These are phyloP conservation scores for Allacma fusca DNA, from an alignment of 2,888 invertebrate species.

Conservation along the genomic window DNA sequence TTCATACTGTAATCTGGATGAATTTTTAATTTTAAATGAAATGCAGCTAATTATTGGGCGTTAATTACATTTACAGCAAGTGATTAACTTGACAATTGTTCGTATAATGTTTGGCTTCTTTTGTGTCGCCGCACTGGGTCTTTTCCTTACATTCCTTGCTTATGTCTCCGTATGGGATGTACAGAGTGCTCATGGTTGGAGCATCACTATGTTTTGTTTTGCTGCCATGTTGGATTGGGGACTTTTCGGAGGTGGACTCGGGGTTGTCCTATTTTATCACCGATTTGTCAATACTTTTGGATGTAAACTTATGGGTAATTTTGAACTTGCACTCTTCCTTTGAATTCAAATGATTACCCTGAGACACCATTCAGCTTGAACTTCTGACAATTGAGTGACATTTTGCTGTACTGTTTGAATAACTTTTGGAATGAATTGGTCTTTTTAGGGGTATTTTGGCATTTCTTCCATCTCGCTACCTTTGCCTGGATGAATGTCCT, in stretches of 20 bases:
- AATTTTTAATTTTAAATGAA: too few species aligned
- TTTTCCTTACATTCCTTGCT: neutral
- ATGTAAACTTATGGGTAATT: neutral
- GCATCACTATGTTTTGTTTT: neutral
- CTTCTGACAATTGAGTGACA: too few species aligned
- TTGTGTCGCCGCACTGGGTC: neutral
- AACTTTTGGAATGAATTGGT: neutral
- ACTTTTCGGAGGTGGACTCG: neutral
- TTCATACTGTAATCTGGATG: too few species aligned
- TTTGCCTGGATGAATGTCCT: slow-evolving; percentile 6
- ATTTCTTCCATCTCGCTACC: neutral
- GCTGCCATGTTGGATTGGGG: neutral
- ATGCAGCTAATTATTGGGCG: too few species aligned
- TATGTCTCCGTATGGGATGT: neutral
- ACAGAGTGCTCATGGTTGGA: neutral
- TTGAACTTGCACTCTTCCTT: too few species aligned
- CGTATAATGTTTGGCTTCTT: neutral
- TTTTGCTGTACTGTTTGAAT: too few species aligned
- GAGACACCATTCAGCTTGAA: too few species aligned
- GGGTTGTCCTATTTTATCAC: neutral
- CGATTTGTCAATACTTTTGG: neutral
- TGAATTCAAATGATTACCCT: too few species aligned
- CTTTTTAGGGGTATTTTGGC: neutral
- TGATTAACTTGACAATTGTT: neutral
- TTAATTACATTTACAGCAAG: neutral